Percentiles rank a stretch among this genome's conserved stretches.
Evolutionary conservation across 2,888 invertebrate genomes (phyloP).

Genomic region (Helleia helle): DNA sequence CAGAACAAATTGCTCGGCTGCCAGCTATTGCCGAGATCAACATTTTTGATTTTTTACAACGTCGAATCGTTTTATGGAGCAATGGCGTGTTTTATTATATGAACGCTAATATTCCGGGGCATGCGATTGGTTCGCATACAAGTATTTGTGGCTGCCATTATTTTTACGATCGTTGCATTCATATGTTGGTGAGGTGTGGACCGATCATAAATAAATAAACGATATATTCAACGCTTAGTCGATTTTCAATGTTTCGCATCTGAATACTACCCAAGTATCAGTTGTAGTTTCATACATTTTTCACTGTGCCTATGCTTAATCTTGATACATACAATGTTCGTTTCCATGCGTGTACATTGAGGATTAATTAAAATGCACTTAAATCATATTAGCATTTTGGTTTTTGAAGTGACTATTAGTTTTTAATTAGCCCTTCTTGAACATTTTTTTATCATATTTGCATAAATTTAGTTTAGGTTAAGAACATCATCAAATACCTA

Average conservation of each 20-base stretch:
- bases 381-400: too few relatives aligned
- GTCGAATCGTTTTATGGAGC: slow-evolving; percentile 24
- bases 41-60: slow-evolving; percentile 25
- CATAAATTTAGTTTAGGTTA: too few relatives aligned
- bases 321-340: too few relatives aligned
- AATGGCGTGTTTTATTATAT: slow-evolving; percentile 26
- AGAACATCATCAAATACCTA: too few relatives aligned
- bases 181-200: slow-evolving; percentile 16
- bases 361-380: too few relatives aligned
- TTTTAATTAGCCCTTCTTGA: too few relatives aligned
- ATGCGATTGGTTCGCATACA: slow-evolving; percentile 19
- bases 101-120: slow-evolving; percentile 21
- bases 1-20: slow-evolving; percentile 23
- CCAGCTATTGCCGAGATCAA: slow-evolving; percentile 25
- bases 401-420: too few relatives aligned
- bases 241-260: slow-evolving; percentile 10
- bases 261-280: too few relatives aligned
- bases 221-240: background rate
- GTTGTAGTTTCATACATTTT: too few relatives aligned
- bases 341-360: too few relatives aligned
- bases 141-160: slow-evolving; percentile 20
- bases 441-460: too few relatives aligned
- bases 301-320: too few relatives aligned
- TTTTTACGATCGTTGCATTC: slow-evolving; percentile 19
- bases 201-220: slow-evolving; percentile 14